phyloP scores from a whole-genome alignment of 2,888 invertebrate genomes.

The Conchocele bisecta region DNA sequence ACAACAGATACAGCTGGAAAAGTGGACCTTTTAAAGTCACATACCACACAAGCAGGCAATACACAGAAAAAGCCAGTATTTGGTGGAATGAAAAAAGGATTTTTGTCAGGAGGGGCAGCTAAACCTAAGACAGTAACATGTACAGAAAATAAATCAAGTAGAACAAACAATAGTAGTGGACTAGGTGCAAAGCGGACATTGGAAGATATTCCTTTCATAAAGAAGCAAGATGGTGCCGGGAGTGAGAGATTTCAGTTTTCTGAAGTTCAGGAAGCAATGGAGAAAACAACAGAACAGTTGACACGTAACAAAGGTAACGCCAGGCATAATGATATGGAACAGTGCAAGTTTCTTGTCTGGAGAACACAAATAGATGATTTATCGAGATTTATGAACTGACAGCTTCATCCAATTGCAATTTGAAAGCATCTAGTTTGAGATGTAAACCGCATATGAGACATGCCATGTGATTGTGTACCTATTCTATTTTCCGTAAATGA shows the following conservation, averaged over 20 bases:
- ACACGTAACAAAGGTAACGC: conserved; percentile 53
- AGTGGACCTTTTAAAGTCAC: not conserved
- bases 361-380: too few species aligned
- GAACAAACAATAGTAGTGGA: too few species aligned
- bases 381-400: too few species aligned
- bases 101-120: conserved; percentile 71
- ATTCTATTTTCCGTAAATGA: too few species aligned
- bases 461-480: too few species aligned
- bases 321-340: not conserved
- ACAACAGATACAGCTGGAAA: too few species aligned
- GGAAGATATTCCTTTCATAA: conserved; percentile 75
- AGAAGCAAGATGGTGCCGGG: conserved; percentile 60
- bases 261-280: conserved; percentile 78
- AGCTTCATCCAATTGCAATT: too few species aligned
- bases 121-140: conserved; percentile 35
- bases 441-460: too few species aligned
- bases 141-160: conserved; percentile 3
- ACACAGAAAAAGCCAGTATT: conserved; percentile 48
- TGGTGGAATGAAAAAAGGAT: conserved; percentile 80
- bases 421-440: too few species aligned
- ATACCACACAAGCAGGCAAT: not conserved
- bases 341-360: not conserved
- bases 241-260: conserved; percentile 64
- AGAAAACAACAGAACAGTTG: conserved; percentile 47
- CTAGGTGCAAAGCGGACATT: too few species aligned